Base-by-base conservation (phyloP, 2,888 invertebrate genomes). In the Dynastes maya region DNA sequence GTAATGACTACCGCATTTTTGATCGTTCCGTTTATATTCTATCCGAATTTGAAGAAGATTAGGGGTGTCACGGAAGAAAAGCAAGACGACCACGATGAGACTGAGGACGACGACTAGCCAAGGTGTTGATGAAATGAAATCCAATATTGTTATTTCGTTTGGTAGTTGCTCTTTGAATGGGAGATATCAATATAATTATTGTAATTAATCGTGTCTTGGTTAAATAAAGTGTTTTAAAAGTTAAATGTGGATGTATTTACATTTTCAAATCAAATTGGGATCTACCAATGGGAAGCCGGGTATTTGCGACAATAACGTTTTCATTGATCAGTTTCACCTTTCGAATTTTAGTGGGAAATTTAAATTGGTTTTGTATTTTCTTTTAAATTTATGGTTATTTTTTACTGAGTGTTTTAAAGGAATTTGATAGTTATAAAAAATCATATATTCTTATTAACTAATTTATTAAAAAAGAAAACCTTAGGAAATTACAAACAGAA, bases 21-120 rank as follows among this genome's bases (percentile, higher is more conserved):
- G 11, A n/a, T 40, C 3, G 11, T 5, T 0, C 72, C 72, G 0
- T 3, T 74, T 16, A 2, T 74, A 1, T 74, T 74, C 27, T 61
- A 63, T 32, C 9, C 45, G 6, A 74, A 74, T 27, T 27, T 74
- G 61, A 61, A 49, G 22, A 74, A 49, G 22, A 74, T 74, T 27
- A 27, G 45, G 45, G 72, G 72, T 0, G 11, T 61, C n/a, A 11
- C 29, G 22, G 61, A 40, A 13, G 55, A 71, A 32, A 32, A 8
- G 2, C 61, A 40, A 45, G 45, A 8, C 8, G 11, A 58, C 2
- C 5, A 71, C n/a, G 45, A 22, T 1, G 65, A 67, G 37, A n/a
- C 13, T 9, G 32, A 29, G 37, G 32, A 64, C 13, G n/a, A 37
- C n/a, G 55, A 58, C 9, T 55, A 55, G n/a, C 55, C 2, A 16